These are phyloP conservation scores for Streblospio benedicti DNA, from an alignment of 1,140 invertebrate species.

Conservation along the genomic window DNA sequence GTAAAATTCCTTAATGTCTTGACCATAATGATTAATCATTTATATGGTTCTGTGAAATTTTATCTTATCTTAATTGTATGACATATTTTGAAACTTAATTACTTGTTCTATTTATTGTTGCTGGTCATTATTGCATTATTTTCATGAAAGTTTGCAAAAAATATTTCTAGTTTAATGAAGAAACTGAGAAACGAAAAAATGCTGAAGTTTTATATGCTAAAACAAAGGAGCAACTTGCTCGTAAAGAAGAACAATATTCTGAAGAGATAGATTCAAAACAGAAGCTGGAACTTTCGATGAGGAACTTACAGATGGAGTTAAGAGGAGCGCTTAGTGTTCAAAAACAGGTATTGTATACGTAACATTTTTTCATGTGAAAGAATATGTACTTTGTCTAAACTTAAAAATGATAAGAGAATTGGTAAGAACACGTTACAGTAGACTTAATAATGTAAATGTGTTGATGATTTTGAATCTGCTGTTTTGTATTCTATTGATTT, in stretches of 20 bases:
- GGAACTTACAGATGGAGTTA: slow-evolving; percentile 40
- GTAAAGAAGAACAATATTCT: slow-evolving; percentile 32
- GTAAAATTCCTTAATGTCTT: too few species aligned
- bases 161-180: too few species aligned
- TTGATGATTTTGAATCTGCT: not conserved
- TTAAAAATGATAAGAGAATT: not conserved
- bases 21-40: too few species aligned
- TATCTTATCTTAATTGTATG: too few species aligned
- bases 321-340: slow-evolving; percentile 27
- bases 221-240: slow-evolving; percentile 35
- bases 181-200: too few species aligned
- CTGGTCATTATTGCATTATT: too few species aligned
- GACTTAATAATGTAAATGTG: not conserved
- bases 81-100: too few species aligned
- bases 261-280: slow-evolving; percentile 39
- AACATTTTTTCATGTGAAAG: not conserved
- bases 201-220: too few species aligned
- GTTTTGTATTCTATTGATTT: not conserved
- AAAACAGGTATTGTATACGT: slow-evolving; percentile 26
- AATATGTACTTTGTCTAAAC: not conserved
- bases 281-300: slow-evolving; percentile 34
- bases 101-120: too few species aligned
- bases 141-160: too few species aligned
- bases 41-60: too few species aligned
- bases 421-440: not conserved